These are phyloP conservation scores for Pterobdella sp. DNA, from an alignment of 2,888 invertebrate species.

Conservation along the genomic window DNA sequence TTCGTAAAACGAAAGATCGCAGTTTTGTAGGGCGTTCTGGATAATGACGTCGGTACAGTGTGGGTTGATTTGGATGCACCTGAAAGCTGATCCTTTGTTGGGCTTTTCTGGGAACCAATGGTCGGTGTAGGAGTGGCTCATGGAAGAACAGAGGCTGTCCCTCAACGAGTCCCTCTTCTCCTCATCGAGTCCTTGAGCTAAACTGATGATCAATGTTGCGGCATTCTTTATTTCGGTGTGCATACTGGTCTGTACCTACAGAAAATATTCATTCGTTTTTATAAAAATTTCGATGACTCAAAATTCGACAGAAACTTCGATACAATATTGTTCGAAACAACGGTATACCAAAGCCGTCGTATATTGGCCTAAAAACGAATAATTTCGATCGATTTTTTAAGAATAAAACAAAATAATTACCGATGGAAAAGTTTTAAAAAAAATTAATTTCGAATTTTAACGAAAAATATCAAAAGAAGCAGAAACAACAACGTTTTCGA, in stretches of 20 bases:
- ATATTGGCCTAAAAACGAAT: not conserved
- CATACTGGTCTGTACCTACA: not conserved
- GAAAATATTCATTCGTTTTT: too few species aligned
- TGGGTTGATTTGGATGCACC: slow-evolving; percentile 63
- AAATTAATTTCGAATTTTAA: slow-evolving; percentile 5
- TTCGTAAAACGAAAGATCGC: slow-evolving; percentile 40
- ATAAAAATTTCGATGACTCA: too few species aligned
- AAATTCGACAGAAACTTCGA: too few species aligned
- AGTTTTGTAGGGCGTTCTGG: slow-evolving; percentile 11
- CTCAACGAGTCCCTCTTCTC: not conserved
- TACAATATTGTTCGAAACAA: too few species aligned
- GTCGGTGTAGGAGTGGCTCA: slow-evolving; percentile 56
- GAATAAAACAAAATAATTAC: not conserved
- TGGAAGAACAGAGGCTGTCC: slow-evolving; percentile 13
- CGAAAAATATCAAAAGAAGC: not conserved
- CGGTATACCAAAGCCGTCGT: not conserved
- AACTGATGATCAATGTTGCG: slow-evolving; percentile 3
- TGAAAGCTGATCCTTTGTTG: slow-evolving; percentile 64
- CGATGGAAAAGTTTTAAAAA: not conserved
- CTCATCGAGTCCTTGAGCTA: not conserved
- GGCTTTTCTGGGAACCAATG: slow-evolving; percentile 70
- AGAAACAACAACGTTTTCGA: not conserved
- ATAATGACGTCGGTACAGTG: slow-evolving; percentile 63
- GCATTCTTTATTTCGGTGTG: slow-evolving; percentile 10
- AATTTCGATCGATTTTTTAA: not conserved